Evolutionary conservation across 2,888 invertebrate species (phyloP).

Genomic region (Lamellibrachia satsuma): DNA sequence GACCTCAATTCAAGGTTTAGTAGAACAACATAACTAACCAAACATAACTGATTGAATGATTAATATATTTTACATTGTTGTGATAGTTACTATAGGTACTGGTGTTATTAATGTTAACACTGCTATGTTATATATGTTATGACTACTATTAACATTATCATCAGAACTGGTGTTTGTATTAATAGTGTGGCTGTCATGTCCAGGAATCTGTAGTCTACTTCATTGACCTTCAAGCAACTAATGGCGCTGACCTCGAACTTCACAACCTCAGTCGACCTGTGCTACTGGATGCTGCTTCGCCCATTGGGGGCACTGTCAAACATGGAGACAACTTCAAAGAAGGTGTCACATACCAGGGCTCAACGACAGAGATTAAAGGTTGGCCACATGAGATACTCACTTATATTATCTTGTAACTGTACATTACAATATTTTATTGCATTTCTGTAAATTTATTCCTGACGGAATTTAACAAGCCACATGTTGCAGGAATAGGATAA

Average conservation of each 20-base stretch:
- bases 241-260: background rate
- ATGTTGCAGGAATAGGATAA: background rate
- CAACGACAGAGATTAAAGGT: background rate
- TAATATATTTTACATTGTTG: no score
- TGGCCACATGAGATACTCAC: background rate
- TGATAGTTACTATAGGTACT: no score
- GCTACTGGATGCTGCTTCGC: background rate
- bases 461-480: background rate
- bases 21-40: no score
- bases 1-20: no score
- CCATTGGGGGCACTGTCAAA: background rate
- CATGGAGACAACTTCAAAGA: background rate
- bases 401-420: background rate
- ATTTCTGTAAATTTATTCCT: no score
- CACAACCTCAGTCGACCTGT: slow-evolving; percentile 12
- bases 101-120: no score
- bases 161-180: no score
- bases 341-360: background rate
- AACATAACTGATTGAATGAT: no score
- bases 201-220: background rate
- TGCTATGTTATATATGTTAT: no score
- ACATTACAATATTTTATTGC: background rate
- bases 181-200: no score
- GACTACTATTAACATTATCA: no score
- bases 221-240: slow-evolving; percentile 1